Evolutionary conservation across 2,113 vertebrate species (phyloP), one percentile per base, ranked within the genome.

Genomic region (Crotophaga sulcirostris): DNA sequence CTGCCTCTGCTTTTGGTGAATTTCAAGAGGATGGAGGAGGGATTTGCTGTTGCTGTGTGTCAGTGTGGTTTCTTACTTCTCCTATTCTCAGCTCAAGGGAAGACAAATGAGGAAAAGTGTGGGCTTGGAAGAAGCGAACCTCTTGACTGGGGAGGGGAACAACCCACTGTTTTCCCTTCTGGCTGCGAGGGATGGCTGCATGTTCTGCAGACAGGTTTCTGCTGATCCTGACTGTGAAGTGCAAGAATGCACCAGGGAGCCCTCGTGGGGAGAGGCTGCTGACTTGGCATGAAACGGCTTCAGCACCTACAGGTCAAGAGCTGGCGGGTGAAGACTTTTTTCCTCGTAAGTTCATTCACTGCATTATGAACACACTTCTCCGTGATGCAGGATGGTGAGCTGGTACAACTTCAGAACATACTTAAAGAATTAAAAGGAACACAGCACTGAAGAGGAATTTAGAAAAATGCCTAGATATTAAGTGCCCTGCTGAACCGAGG

Each of bases 221-320:
- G 75, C 42, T 1, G 9, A 36, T 10, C 21, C 12, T 0, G 2
- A 14, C 31, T n/a, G 42, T 3, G 23, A 58, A 26, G 44, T 2
- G 29, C 63, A 23, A 9, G 52, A 24, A 13, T 0, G 14, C n/a
- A 42, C 59, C 3, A 6, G 51, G 44, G 24, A n/a, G 6, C 10
- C 18, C 56, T 5, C 3, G 10, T 5, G 69, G 54, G 64, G 44
- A 72, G 44, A n/a, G 36, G n/a, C 49, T 58, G 70, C 49, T 6
- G 28, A 3, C 6, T 2, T 1, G 19, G 5, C 38, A 23, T 4
- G 3, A 23, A 40, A 28, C 0, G 1, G 24, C 58, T 26, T 14
- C 44, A 8, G 52, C 54, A 29, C 11, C 4, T 2, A 7, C 13
- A 21, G 34, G 7, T 3, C 0, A 2, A 15, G 25, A 47, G 34